Conservation (phyloP, 2,113 vertebrate species). For the Cervus canadensis region DNA sequence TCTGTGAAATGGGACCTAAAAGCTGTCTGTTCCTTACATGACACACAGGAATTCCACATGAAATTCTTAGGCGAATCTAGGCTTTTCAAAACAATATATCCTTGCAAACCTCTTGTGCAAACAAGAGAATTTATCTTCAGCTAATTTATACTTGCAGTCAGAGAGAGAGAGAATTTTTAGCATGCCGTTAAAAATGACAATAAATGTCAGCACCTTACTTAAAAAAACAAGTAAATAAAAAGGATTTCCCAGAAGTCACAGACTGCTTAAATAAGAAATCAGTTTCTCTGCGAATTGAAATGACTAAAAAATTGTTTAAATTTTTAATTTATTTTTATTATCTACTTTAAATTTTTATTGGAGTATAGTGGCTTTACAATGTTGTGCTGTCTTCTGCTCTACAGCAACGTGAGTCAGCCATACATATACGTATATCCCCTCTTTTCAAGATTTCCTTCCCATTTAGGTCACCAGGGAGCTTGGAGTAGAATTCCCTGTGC, state of each 20-base stretch:
- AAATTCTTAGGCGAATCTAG: background rate
- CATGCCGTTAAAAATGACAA: constrained; percentile 4
- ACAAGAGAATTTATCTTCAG: background rate
- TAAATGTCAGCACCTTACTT: background rate
- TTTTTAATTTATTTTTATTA: background rate
- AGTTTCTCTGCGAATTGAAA: background rate
- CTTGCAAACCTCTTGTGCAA: background rate
- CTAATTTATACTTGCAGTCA: background rate
- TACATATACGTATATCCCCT: background rate
- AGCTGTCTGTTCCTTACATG: background rate
- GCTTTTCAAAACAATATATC: background rate
- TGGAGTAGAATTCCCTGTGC: background rate
- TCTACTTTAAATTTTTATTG: background rate
- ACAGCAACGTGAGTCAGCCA: background rate
- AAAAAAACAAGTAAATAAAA: background rate
- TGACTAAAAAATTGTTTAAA: background rate
- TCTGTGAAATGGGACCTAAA: background rate
- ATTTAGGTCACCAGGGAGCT: background rate
- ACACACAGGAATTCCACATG: background rate
- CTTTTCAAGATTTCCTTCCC: background rate
- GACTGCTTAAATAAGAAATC: constrained; percentile 17
- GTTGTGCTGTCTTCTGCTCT: background rate
- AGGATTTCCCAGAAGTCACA: background rate
- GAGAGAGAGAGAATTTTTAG: background rate
- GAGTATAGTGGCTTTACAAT: background rate